Evolutionary conservation across 2,888 invertebrate species (phyloP), one percentile per base, ranked within the genome.

Genomic region (Mimumesa dahlbomi): DNA sequence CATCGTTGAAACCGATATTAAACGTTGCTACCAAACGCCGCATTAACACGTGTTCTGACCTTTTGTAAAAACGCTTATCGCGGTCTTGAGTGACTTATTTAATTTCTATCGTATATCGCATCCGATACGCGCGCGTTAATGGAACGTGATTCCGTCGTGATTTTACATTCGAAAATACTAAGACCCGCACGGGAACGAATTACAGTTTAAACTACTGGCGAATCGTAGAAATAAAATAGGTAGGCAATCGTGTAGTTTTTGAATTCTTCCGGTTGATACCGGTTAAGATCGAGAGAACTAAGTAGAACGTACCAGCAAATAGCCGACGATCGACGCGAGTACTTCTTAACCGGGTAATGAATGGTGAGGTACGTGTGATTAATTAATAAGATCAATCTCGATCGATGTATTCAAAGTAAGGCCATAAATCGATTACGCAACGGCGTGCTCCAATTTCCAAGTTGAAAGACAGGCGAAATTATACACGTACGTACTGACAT

Each of bases 321-420:
- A n/a, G n/a, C n/a, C n/a, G n/a, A n/a, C n/a, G n/a, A n/a, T n/a
- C n/a, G n/a, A n/a, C n/a, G n/a, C n/a, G n/a, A n/a, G n/a, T n/a
- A n/a, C n/a, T n/a, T n/a, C n/a, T n/a, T 25, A 25, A 5, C 25
- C 4, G 25, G 7, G 7, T 25, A 25, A 25, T 34, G 34, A 61
- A 29, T 22, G 42, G 25, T 31, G 34, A 22, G 34, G n/a, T 18
- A 16, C 31, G 25, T 19, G n/a, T 38, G 48, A 56, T 63, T 70
- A 74, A 78, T 76, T 70, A 70, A 49, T 40, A 63, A 53, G 63
- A 71, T 75, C 66, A 54, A 77, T 78, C 71, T 45, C 61, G 58
- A 72, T 72, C 67, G 67, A 50, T 31, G 62, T 46, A 46, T 52
- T 34, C 48, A 21, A 58, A 42, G 52, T 6, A 57, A 40, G 38